These are phyloP conservation scores for Tipula lateralis DNA, from an alignment of 2,888 invertebrate species.

Conservation along the genomic window DNA sequence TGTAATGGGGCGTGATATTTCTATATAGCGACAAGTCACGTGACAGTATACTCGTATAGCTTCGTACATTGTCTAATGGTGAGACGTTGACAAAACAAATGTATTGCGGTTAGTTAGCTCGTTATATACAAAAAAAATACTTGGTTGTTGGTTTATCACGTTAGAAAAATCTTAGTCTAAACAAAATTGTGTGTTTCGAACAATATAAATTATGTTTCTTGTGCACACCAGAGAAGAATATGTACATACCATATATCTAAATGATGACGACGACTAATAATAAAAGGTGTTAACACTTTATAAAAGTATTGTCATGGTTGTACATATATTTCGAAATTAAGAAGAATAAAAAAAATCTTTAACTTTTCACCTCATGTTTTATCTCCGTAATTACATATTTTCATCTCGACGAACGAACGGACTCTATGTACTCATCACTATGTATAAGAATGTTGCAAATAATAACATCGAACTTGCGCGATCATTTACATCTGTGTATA, in stretches of 20 bases:
- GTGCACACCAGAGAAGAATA: background rate
- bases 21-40: background rate
- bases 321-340: background rate
- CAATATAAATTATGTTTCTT: conserved; percentile 1
- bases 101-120: background rate
- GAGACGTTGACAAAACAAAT: background rate
- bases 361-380: conserved; percentile 24
- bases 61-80: background rate
- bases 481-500: background rate
- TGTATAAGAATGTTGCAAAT: background rate
- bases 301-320: conserved; percentile 19
- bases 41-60: background rate
- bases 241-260: no score
- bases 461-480: background rate
- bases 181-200: background rate
- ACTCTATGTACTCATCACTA: background rate
- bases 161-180: background rate
- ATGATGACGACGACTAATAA: background rate
- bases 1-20: background rate
- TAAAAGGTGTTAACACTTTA: conserved; percentile 15
- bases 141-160: background rate
- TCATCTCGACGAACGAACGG: background rate
- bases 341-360: background rate
- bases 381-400: conserved; percentile 11
- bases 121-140: background rate